Conservation (phyloP, 2,797 vertebrate genomes). For the Spinus pinus region DNA sequence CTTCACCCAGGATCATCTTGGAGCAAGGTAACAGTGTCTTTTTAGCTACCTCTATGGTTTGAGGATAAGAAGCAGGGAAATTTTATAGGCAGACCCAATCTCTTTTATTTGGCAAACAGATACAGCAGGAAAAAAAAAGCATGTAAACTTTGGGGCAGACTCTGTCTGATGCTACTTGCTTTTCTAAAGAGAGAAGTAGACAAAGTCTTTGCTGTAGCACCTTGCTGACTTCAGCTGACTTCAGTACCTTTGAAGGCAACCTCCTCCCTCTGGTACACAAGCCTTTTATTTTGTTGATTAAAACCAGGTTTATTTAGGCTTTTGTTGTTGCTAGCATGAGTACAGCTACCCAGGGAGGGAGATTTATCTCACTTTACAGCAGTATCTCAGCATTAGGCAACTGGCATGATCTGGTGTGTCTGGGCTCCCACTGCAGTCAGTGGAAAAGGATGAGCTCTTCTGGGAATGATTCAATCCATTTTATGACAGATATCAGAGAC, state of each 20-base stretch:
- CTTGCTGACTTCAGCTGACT: neutral
- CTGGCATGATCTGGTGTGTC: neutral
- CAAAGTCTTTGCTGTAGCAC: neutral
- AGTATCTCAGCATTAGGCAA: neutral
- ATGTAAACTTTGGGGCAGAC: neutral
- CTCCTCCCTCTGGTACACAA: neutral
- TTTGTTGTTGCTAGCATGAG: neutral
- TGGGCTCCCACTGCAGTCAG: neutral
- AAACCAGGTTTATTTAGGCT: neutral
- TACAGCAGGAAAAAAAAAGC: neutral
- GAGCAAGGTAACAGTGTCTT: neutral
- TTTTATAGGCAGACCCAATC: neutral
- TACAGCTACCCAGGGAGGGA: neutral
- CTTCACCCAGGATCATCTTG: neutral
- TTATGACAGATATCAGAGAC: neutral
- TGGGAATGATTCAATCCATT: neutral
- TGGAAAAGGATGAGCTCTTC: neutral
- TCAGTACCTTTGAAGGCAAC: neutral
- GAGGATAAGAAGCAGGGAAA: neutral
- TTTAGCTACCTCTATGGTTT: neutral
- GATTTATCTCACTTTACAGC: neutral
- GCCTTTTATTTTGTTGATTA: neutral
- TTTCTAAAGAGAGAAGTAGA: neutral
- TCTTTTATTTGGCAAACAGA: neutral
- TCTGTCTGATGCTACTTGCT: neutral